Evolutionary conservation across 2,797 vertebrate species (phyloP).

Genomic region (Simalia tracyae): DNA sequence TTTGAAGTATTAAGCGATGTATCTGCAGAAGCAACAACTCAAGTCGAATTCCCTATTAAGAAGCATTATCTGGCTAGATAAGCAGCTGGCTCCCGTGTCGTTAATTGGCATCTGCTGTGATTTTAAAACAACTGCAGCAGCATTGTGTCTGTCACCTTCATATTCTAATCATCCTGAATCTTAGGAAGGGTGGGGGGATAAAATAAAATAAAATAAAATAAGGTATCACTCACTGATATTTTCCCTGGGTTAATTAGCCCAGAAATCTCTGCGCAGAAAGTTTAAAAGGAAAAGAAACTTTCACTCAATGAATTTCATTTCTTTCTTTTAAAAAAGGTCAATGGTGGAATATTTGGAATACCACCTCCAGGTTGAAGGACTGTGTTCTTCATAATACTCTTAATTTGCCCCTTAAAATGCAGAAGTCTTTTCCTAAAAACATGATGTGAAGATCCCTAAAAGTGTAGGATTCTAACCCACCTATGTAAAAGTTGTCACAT

Average conservation of each 20-base stretch:
- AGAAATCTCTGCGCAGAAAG: constrained; percentile 74
- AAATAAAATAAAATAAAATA: neutral
- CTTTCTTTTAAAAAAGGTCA: constrained; percentile 73
- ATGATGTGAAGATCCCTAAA: neutral
- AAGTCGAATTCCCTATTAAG: constrained; percentile 83
- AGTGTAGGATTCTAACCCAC: neutral
- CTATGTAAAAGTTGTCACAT: neutral
- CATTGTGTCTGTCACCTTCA: constrained; percentile 82
- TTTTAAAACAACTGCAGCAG: constrained; percentile 85
- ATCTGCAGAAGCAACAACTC: constrained; percentile 79
- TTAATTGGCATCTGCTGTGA: constrained; percentile 85
- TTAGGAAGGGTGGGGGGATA: constrained; percentile 68
- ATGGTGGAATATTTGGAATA: constrained; percentile 41
- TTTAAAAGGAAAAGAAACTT: constrained; percentile 78
- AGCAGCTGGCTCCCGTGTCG: constrained; percentile 83
- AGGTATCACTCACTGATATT: constrained; percentile 74
- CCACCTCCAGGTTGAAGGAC: neutral
- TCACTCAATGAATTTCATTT: constrained; percentile 80
- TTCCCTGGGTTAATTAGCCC: constrained; percentile 82
- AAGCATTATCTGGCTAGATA: constrained; percentile 83
- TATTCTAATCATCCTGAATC: constrained; percentile 83
- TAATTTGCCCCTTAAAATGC: neutral
- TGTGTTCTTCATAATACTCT: neutral
- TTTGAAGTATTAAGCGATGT: constrained; percentile 76
- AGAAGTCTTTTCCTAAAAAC: neutral